These are phyloP conservation scores for Tridacna gigas DNA, from an alignment of 2,888 invertebrate genomes.

Conservation along the genomic window DNA sequence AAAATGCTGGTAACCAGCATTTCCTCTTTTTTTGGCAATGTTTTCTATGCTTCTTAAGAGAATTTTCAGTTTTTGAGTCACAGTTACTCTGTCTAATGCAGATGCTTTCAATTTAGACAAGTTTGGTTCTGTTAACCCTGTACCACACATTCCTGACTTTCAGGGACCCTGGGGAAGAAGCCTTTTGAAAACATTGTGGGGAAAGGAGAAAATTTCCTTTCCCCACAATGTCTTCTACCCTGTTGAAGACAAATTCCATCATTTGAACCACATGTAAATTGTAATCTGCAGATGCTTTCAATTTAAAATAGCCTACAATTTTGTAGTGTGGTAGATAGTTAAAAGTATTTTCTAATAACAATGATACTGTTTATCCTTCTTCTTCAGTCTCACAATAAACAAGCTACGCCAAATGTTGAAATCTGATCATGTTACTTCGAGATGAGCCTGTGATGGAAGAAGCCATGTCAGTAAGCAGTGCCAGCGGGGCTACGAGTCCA, in stretches of 20 bases:
- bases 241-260: too few species aligned
- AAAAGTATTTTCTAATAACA: not conserved
- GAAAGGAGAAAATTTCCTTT: not conserved
- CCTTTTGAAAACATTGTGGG: constrained; percentile 9
- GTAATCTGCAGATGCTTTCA: too few species aligned
- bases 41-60: too few species aligned
- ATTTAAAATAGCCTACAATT: too few species aligned
- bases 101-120: too few species aligned
- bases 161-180: not conserved
- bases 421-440: constrained; percentile 35
- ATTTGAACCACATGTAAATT: too few species aligned
- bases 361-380: not conserved
- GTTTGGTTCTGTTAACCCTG: not conserved
- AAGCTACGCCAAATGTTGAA: not conserved
- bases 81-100: too few species aligned
- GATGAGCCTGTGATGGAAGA: constrained; percentile 37
- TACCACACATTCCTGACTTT: not conserved
- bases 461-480: constrained; percentile 43
- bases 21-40: too few species aligned
- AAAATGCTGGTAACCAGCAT: too few species aligned
- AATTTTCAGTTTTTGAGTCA: too few species aligned
- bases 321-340: not conserved
- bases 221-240: not conserved
- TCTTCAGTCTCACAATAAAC: not conserved
- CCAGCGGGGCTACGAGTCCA: constrained; percentile 31